Evolutionary conservation across 2,113 vertebrate species (phyloP), one percentile per base, ranked within the genome.

Genomic region (Gracilinanus agilis): DNA sequence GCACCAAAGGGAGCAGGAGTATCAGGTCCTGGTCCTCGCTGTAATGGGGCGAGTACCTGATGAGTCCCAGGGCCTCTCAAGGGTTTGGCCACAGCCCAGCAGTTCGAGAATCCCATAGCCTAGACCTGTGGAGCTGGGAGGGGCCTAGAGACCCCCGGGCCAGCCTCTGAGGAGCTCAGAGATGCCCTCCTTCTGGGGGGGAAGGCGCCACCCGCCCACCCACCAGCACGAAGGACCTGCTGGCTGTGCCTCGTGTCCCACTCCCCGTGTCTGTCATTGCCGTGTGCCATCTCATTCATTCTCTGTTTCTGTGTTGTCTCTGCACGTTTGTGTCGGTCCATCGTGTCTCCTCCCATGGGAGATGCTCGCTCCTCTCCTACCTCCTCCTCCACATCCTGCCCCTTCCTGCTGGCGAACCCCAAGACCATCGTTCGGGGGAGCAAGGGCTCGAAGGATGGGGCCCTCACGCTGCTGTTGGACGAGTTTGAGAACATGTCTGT

Each of bases 401-500:
- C 94, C 93, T 4, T 83, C 95, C 92, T 53, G 55, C 93, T 90
- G 44, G 96, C 92, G 0, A 97, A 94, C 94, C 95, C 97, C 96
- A 95, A 99, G 99, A 98, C 98, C 93, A 99, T 99, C 88, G 99
- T 99, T 8, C 98, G 99, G 6, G 99, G 99, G 97, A 99, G 98
- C 97, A 99, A 99, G 98, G 96, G 99, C 0, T 98, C 98, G 54
- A 98, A 98, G 92, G 99, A 99, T 44, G 99, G 99, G 94, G 99
- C 99, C 19, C 98, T 99, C 75, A 99, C 99, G 0, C 99, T 99
- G 99, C 99, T 99, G 92, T 97, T 99, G 95, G 99, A 99, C 11
- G 99, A 99, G 96, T 99, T 99, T 94, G 99, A 99, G 98, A 99
- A 98, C 96, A 99, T 99, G 99, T 99, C 99, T 0, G 99, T 99